Percentiles rank a stretch among this genome's conserved stretches.
These are phyloP conservation scores for Hymenopus coronatus DNA, from an alignment of 2,888 invertebrate species.

Conservation along the genomic window DNA sequence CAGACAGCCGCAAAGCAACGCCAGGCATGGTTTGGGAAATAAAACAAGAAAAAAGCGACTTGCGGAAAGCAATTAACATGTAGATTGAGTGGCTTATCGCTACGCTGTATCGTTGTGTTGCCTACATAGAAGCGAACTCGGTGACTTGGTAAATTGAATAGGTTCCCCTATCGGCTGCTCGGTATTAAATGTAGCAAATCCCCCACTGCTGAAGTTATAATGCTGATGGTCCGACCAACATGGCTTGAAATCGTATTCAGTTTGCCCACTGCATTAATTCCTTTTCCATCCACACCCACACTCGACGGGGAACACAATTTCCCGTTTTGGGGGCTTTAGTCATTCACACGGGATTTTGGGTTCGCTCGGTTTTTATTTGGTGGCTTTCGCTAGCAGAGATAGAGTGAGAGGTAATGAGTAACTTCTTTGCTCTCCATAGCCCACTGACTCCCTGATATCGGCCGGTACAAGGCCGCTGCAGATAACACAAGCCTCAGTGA, in stretches of 20 bases:
- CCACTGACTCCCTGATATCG: background rate
- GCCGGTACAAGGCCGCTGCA: background rate
- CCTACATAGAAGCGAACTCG: conserved; percentile 6
- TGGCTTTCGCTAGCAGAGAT: background rate
- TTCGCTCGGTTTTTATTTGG: background rate
- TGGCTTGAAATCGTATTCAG: background rate
- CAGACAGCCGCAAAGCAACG: background rate
- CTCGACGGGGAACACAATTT: background rate
- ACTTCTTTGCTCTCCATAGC: background rate
- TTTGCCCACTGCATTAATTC: conserved; percentile 2
- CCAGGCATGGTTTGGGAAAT: background rate
- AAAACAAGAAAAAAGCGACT: background rate
- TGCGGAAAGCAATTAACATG: conserved; percentile 25
- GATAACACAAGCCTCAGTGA: background rate
- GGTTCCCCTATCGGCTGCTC: background rate
- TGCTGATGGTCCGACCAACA: background rate
- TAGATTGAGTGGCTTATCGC: conserved; percentile 20
- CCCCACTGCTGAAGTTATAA: background rate
- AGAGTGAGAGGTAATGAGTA: background rate
- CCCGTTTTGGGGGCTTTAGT: background rate
- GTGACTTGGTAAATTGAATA: conserved; percentile 29
- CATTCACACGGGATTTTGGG: background rate
- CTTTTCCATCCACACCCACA: background rate
- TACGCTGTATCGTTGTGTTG: background rate
- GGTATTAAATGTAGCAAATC: conserved; percentile 31